Percentiles rank a stretch among this genome's conserved stretches.
Conservation (phyloP, 2,888 invertebrate genomes). For the Euproctis similis region DNA sequence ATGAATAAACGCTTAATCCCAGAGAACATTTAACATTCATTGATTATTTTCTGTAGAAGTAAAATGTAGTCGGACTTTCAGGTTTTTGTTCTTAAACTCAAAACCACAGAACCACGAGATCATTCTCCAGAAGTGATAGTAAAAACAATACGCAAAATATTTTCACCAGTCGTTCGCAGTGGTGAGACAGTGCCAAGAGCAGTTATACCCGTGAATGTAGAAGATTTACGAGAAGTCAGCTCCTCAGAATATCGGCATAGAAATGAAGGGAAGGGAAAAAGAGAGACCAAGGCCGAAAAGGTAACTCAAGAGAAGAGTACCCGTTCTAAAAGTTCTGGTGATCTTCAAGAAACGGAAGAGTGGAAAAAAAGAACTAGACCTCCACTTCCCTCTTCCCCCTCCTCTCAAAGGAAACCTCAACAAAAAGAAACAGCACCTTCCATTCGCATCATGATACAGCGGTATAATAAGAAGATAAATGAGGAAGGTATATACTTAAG, state of each 20-base stretch:
- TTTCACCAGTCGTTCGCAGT: slow-evolving; percentile 80
- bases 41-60: too few relatives aligned
- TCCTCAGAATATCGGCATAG: slow-evolving; percentile 31
- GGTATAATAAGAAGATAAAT: slow-evolving; percentile 79
- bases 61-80: slow-evolving; percentile 19
- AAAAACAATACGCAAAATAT: slow-evolving; percentile 87
- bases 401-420: slow-evolving; percentile 69
- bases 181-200: slow-evolving; percentile 72
- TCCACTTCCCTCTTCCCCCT: slow-evolving; percentile 78
- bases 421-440: slow-evolving; percentile 81
- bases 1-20: too few relatives aligned
- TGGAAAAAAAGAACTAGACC: slow-evolving; percentile 58
- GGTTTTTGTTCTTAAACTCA: slow-evolving; percentile 63
- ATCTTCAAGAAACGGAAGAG: slow-evolving; percentile 52
- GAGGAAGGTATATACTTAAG: too few relatives aligned
- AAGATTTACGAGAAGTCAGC: slow-evolving; percentile 56
- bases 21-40: too few relatives aligned
- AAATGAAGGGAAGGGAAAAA: slow-evolving; percentile 26
- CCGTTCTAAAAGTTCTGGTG: slow-evolving; percentile 48
- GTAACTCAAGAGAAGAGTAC: slow-evolving; percentile 29
- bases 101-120: slow-evolving; percentile 53
- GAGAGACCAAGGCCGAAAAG: slow-evolving; percentile 29
- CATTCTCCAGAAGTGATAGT: slow-evolving; percentile 82
- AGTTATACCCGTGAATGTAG: slow-evolving; percentile 59
- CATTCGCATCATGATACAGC: slow-evolving; percentile 81